Evolutionary conservation across 2,113 vertebrate genomes (phyloP).

Genomic region (Nothobranchius kuhntae): DNA sequence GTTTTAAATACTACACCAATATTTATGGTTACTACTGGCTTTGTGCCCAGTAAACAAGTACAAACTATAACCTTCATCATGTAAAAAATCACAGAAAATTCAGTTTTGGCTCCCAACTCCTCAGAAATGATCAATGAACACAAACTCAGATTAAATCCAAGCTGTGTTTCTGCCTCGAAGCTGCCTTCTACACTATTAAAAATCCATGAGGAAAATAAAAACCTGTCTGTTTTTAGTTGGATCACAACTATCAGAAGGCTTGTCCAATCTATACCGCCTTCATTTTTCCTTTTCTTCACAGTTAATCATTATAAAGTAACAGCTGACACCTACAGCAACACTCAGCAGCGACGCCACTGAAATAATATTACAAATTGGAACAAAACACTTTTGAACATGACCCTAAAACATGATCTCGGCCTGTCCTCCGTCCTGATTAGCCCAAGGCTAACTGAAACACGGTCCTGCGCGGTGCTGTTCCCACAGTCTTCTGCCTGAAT

Average conservation of each 20-base stretch:
- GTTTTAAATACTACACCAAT: not conserved
- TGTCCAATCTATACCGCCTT: not conserved
- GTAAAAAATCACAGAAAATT: slow-evolving; percentile 23
- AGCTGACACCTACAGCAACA: slow-evolving; percentile 1
- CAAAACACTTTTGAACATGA: not conserved
- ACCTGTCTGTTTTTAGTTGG: slow-evolving; percentile 9
- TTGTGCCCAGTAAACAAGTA: not conserved
- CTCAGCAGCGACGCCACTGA: slow-evolving; percentile 30
- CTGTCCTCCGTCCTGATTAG: slow-evolving; percentile 5
- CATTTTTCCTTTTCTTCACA: not conserved
- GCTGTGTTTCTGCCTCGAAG: slow-evolving; percentile 23
- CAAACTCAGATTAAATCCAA: slow-evolving; percentile 18
- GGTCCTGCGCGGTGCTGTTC: slow-evolving; percentile 42
- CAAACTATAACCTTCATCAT: slow-evolving; percentile 4
- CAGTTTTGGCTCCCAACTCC: slow-evolving; percentile 14
- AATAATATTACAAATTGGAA: slow-evolving; percentile 35
- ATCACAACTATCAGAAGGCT: slow-evolving; percentile 16
- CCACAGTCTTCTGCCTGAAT: slow-evolving; percentile 23
- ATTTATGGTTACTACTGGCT: not conserved
- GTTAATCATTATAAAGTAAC: slow-evolving; percentile 34
- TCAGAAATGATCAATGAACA: slow-evolving; percentile 20
- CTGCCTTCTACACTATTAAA: slow-evolving; percentile 2
- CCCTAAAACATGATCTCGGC: slow-evolving; percentile 15
- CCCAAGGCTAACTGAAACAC: slow-evolving; percentile 14
- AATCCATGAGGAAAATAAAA: slow-evolving; percentile 12